These are phyloP conservation scores for Zaprionus africanus DNA, from an alignment of 1,140 invertebrate species.

Conservation along the genomic window DNA sequence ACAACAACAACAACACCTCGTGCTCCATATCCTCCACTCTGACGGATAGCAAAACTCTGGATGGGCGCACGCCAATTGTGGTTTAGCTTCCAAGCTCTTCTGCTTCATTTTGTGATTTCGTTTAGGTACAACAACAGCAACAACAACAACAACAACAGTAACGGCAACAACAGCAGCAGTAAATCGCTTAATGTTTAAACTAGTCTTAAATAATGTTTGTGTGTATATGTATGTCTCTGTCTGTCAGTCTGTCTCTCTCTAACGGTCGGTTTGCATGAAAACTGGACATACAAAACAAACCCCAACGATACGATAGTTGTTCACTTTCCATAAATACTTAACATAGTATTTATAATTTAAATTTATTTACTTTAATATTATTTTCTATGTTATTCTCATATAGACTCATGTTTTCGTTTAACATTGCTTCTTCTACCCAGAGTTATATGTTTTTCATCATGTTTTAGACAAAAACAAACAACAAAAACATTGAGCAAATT, in stretches of 20 bases:
- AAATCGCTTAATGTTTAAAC: slow-evolving; percentile 66
- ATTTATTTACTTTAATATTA: background rate
- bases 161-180: slow-evolving; percentile 37
- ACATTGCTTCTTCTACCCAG: background rate
- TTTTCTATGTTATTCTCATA: background rate
- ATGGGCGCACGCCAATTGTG: slow-evolving; percentile 79
- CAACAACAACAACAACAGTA: slow-evolving; percentile 39
- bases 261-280: slow-evolving; percentile 26
- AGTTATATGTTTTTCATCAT: slow-evolving; percentile 17
- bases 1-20: slow-evolving; percentile 76
- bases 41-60: slow-evolving; percentile 81
- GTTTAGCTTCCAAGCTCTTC: slow-evolving; percentile 57
- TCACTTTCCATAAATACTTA: slow-evolving; percentile 3
- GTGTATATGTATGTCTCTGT: slow-evolving; percentile 56
- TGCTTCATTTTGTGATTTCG: slow-evolving; percentile 68
- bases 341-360: background rate
- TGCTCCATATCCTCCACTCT: slow-evolving; percentile 80
- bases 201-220: slow-evolving; percentile 80
- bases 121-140: slow-evolving; percentile 56
- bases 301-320: slow-evolving; percentile 33
- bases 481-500: slow-evolving; percentile 70
- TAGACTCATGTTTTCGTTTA: background rate
- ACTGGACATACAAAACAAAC: slow-evolving; percentile 2
- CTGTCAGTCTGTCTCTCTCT: slow-evolving; percentile 18
- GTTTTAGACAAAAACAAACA: slow-evolving; percentile 5